phyloP scores from a whole-genome alignment of 53 echinoderm and acorn worm species.

The Zoroaster sp. region DNA sequence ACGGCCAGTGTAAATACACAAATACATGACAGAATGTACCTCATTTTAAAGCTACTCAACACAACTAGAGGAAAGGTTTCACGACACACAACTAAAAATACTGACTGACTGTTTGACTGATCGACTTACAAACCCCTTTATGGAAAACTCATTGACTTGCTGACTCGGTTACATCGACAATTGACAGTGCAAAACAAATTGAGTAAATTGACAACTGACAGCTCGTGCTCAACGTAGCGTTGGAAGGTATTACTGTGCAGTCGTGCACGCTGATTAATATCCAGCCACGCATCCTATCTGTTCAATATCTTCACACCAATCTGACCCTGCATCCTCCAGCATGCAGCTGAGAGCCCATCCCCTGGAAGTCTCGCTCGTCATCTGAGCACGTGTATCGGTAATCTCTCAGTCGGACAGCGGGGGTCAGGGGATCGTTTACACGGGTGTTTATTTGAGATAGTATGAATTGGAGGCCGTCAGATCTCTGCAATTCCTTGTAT shows the following conservation, averaged over 20 bases:
- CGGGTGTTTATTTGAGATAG: not conserved
- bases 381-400: not conserved
- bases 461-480: too few species aligned
- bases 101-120: too few species aligned
- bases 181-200: not conserved
- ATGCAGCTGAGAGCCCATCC: not conserved
- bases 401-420: not conserved
- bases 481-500: slow-evolving; percentile 6
- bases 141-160: not conserved
- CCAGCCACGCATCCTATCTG: not conserved
- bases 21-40: too few species aligned
- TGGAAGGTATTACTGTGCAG: not conserved
- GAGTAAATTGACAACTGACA: too few species aligned
- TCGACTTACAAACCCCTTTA: not conserved
- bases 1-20: too few species aligned
- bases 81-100: too few species aligned
- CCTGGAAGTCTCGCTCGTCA: not conserved
- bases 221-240: not conserved
- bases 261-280: not conserved
- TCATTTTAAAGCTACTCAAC: too few species aligned
- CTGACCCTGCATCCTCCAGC: not conserved
- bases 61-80: too few species aligned
- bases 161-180: too few species aligned
- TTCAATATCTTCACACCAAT: not conserved
- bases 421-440: not conserved